phyloP scores from a whole-genome alignment of 2,888 invertebrate species.

The Lycia hirtaria region DNA sequence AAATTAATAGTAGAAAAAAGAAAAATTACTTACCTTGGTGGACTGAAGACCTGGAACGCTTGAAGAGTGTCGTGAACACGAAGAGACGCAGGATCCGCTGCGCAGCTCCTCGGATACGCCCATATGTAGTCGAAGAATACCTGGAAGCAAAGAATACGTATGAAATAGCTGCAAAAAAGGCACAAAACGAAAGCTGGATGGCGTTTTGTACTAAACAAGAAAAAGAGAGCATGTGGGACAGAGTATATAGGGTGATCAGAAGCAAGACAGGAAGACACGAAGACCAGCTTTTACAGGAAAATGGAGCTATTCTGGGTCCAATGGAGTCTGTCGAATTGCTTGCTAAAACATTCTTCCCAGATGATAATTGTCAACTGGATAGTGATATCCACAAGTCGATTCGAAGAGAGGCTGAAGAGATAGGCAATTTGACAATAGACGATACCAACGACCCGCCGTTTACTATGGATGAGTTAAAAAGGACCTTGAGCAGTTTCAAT shows the following conservation, averaged over 20 bases:
- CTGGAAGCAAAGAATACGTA: neutral
- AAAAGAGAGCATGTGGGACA: too few species aligned
- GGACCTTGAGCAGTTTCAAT: neutral
- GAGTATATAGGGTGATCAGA: neutral
- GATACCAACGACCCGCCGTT: neutral
- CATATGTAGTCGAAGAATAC: neutral
- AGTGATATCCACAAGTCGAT: neutral
- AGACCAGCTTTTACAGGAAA: too few species aligned
- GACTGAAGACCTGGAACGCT: too few species aligned
- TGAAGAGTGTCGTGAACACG: neutral
- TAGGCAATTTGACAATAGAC: neutral
- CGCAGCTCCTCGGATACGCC: conserved; percentile 2
- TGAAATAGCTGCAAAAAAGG: neutral
- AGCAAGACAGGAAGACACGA: neutral
- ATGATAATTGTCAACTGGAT: neutral
- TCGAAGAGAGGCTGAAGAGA: neutral
- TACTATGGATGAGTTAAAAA: neutral
- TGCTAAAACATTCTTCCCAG: too few species aligned
- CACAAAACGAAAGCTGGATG: neutral
- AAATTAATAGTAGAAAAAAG: too few species aligned
- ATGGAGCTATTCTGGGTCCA: neutral
- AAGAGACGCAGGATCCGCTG: neutral
- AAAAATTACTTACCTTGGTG: too few species aligned
- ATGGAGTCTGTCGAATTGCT: neutral
- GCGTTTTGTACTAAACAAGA: neutral